Conservation (phyloP, 2,113 vertebrate species). For the Chunga burmeisteri region DNA sequence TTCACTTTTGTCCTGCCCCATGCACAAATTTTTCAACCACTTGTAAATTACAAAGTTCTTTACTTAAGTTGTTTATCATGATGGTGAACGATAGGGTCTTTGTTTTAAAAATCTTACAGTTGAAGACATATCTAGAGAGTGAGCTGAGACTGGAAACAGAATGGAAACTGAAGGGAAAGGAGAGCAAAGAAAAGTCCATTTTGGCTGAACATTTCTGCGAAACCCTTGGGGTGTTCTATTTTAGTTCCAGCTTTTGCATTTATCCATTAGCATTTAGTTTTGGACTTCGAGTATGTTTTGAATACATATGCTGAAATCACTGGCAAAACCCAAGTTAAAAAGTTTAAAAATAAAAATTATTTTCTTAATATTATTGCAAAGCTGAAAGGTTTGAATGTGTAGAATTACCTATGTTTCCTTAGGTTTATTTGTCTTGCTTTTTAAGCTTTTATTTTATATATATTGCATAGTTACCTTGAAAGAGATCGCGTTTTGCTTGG, state of each 20-base stretch:
- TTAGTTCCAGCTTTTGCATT: not conserved
- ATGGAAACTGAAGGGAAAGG: not conserved
- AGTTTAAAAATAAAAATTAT: not conserved
- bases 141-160: not conserved
- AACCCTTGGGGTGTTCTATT: not conserved
- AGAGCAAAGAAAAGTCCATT: not conserved
- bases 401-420: not conserved
- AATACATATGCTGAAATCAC: not conserved
- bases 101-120: not conserved
- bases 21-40: not conserved
- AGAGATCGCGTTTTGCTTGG: not conserved
- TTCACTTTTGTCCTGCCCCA: not conserved
- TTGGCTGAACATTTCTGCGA: not conserved
- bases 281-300: not conserved
- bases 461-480: not conserved
- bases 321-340: not conserved
- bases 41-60: not conserved
- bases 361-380: not conserved
- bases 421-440: not conserved
- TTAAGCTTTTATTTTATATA: not conserved
- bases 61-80: not conserved
- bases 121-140: not conserved
- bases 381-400: not conserved
- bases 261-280: not conserved
- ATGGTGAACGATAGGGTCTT: not conserved